Conservation (phyloP, 2,797 vertebrate species). For the Alfaro cultratus region DNA sequence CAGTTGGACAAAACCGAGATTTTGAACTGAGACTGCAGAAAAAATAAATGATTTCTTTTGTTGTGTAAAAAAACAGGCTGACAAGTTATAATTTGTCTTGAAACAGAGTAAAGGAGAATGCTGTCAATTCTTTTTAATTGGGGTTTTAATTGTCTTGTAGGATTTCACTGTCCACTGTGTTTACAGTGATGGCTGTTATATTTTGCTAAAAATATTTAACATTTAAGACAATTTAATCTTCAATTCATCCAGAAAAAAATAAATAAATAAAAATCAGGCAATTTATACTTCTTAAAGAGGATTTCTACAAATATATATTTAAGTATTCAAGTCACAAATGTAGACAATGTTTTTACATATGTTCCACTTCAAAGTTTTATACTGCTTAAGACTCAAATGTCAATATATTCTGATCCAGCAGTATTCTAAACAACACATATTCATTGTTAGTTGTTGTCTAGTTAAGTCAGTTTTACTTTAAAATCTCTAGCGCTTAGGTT, state of each 20-base stretch:
- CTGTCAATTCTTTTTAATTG: neutral
- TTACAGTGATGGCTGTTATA: neutral
- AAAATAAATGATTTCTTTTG: neutral
- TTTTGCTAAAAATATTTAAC: neutral
- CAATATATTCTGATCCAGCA: neutral
- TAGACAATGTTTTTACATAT: neutral
- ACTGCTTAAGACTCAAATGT: neutral
- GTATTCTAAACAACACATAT: too few relatives aligned
- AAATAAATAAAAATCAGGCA: neutral
- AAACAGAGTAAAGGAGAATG: neutral
- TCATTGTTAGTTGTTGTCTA: too few relatives aligned
- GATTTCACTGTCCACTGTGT: too few relatives aligned
- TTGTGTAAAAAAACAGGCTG: neutral
- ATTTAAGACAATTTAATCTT: neutral
- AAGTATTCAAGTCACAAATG: too few relatives aligned
- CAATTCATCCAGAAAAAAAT: neutral
- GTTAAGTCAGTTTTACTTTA: too few relatives aligned
- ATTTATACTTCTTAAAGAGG: too few relatives aligned
- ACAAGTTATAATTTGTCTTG: neutral
- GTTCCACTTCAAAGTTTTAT: neutral
- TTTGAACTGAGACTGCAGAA: neutral
- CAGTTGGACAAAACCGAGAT: neutral
- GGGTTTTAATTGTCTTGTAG: neutral
- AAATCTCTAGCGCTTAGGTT: too few relatives aligned
- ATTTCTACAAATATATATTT: too few relatives aligned